Conservation (phyloP, 2,113 vertebrate species). For the Bubo blakistoni region DNA sequence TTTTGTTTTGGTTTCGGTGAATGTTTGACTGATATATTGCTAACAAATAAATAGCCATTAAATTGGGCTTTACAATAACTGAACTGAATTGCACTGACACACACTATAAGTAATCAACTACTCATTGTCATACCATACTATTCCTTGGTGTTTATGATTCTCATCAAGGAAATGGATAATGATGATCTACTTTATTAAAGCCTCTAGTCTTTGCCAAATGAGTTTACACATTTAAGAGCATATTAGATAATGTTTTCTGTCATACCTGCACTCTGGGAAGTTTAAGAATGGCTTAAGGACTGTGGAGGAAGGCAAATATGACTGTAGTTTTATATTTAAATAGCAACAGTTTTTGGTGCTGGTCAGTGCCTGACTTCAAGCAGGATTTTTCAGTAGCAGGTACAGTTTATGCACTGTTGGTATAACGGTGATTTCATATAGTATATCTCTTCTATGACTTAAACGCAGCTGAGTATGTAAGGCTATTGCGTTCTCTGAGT, state of each 20-base stretch:
- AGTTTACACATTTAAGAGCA: background rate
- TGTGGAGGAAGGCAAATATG: background rate
- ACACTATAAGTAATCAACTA: background rate
- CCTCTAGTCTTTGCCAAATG: background rate
- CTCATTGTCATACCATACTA: background rate
- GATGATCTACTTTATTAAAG: background rate
- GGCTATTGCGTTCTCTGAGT: background rate
- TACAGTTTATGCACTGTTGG: background rate
- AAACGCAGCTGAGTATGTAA: background rate
- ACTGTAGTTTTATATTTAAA: background rate
- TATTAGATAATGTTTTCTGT: background rate
- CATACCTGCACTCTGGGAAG: background rate
- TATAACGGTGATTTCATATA: background rate
- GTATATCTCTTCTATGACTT: background rate
- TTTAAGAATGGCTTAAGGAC: background rate
- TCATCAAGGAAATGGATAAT: background rate
- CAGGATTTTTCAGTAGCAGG: background rate
- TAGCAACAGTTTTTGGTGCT: background rate
- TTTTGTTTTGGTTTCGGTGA: background rate
- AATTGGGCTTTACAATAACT: background rate
- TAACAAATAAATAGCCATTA: background rate
- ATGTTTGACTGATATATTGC: background rate
- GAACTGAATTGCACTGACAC: background rate
- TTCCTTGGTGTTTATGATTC: background rate
- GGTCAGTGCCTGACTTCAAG: background rate